Conservation (phyloP, 2,113 vertebrate species). For the Microtus pennsylvanicus region DNA sequence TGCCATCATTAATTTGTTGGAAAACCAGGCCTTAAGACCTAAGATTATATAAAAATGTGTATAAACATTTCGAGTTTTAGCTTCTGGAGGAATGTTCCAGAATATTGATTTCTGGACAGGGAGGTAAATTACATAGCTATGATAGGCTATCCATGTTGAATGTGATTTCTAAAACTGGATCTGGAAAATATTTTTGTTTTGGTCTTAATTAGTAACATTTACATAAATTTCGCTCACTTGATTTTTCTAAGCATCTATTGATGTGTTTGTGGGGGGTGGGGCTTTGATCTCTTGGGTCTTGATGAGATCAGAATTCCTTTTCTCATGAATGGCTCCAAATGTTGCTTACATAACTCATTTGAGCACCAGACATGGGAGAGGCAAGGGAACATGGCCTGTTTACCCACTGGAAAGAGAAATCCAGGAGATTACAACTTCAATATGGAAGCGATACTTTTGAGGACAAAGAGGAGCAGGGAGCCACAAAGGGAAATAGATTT, state of each 20-base stretch:
- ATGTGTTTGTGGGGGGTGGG: neutral
- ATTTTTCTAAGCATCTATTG: slow-evolving; percentile 52
- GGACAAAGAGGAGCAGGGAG: neutral
- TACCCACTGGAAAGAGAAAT: neutral
- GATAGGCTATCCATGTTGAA: neutral
- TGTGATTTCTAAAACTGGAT: slow-evolving; percentile 47
- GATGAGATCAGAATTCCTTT: slow-evolving; percentile 64
- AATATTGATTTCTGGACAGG: slow-evolving; percentile 6
- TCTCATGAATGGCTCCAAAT: slow-evolving; percentile 59
- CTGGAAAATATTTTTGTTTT: slow-evolving; percentile 55
- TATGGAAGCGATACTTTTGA: slow-evolving; percentile 16
- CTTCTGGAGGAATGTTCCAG: slow-evolving; percentile 17
- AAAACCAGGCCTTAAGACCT: neutral
- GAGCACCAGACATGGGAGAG: neutral
- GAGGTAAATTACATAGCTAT: neutral
- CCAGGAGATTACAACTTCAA: neutral
- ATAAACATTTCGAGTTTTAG: slow-evolving; percentile 33
- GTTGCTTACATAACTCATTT: slow-evolving; percentile 35
- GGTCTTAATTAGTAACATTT: slow-evolving; percentile 49
- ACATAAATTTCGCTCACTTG: slow-evolving; percentile 1
- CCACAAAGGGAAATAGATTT: neutral
- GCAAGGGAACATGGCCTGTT: neutral
- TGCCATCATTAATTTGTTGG: neutral
- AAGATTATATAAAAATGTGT: slow-evolving; percentile 43
- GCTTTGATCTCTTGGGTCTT: slow-evolving; percentile 47